Base-by-base conservation (phyloP, 2,113 vertebrate genomes). In the Centropristis striata region DNA sequence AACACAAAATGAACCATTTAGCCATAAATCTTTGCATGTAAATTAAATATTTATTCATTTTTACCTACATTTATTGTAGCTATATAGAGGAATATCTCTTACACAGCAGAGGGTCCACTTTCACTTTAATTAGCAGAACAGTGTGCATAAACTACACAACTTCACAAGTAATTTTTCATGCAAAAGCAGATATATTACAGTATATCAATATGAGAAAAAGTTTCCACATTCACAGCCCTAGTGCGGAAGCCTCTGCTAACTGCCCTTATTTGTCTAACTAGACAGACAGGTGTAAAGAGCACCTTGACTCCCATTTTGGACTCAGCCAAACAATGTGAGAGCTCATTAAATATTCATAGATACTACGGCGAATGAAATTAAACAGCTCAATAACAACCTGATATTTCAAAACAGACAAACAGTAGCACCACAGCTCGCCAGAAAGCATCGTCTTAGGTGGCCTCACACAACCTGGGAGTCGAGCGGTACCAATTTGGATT, bases 311-410 rank as follows among this genome's bases (percentile, higher is more conserved):
- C 27, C 28, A 2, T 37, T 58, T 83, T 46, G 27, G 51, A 41
- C 53, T 58, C 16, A 42, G 81, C 53, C 32, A 81, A 71, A 88
- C 61, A 77, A 82, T 68, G 61, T 65, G 37, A 68, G 46, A 75
- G 55, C 14, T 46, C 47, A 86, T 90, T 78, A 78, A 89, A 81
- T 57, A 90, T 88, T 85, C 58, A 85, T 71, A 44, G 46, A 84
- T 59, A 81, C 75, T 82, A 78, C 73, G 60, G 69, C 5, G 9
- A 68, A 21, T 46, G 51, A 75, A 88, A 83, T 86, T 70, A 83
- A 86, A 83, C 73, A 77, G 70, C 27, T 76, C 73, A 80, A 84
- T 84, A 75, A 85, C 63, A 85, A 58, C 64, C 13, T 23, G 39
- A 83, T 47, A 14, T 37, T 65, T 69, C 25, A 66, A 72, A 76